Evolutionary conservation across 37 sponge, comb jelly and placozoan genomes (phyloP), one percentile per base, ranked within the genome.

Genomic region (Diacarnus erythraeanus): DNA sequence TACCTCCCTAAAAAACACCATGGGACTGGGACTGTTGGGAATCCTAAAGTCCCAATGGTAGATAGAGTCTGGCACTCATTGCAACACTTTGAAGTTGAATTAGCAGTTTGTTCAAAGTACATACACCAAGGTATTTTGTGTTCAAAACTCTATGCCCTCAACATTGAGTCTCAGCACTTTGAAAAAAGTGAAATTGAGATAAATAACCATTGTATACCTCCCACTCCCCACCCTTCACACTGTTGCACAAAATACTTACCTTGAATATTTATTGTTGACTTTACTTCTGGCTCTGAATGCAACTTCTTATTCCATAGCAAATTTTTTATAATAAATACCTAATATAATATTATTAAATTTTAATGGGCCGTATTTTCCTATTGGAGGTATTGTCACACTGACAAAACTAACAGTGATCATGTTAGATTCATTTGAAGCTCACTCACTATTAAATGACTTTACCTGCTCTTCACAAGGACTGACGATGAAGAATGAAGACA

Each of bases 381-480:
- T 54, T 17, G 17, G n/a, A n/a, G n/a, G n/a, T n/a, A n/a, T n/a
- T n/a, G n/a, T n/a, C n/a, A n/a, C n/a, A n/a, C n/a, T n/a, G n/a
- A n/a, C n/a, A n/a, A n/a, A n/a, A n/a, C n/a, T n/a, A n/a, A n/a
- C n/a, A n/a, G n/a, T n/a, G n/a, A n/a, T 59, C 60, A 59, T 17
- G 26, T n/a, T n/a, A 59, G 60, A 59, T 3, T 17, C 60, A 17
- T 10, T 59, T 59, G 4, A 4, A 4, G 18, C 18, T 10, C 69
- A 21, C 38, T 38, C 37, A 35, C 69, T 27, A 21, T 26, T 30
- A 68, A 33, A 5, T 6, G 18, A 30, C 36, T 37, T n/a, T n/a
- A n/a, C n/a, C n/a, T n/a, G n/a, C n/a, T n/a, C 56, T 79, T 79
- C 44, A 47, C 61, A 47, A 1, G 89, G 80, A 35, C 80, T 78